Base-by-base conservation (phyloP, 2,797 vertebrate genomes). In the Schizopygopsis malacanthus region DNA sequence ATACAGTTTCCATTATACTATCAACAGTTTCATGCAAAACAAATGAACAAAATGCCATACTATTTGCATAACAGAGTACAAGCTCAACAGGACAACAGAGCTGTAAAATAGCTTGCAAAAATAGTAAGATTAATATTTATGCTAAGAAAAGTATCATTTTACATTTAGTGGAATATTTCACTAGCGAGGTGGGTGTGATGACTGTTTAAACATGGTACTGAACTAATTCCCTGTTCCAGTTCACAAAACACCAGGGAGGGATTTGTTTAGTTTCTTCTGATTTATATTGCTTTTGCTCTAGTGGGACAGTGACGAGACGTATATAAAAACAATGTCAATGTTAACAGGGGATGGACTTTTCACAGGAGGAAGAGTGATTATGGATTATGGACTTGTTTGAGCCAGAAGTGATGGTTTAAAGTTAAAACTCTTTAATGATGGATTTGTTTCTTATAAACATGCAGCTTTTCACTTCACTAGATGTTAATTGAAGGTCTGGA, bases 61-160 rank as follows among this genome's bases (percentile, higher is more conserved):
- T 52, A 82, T 71, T 82, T 82, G 69, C 69, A 72, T 72, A 67
- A 39, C 65, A 67, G 33, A 37, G 20, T 67, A 67, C 33, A 82
- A 72, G 8, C 22, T 59, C 69, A 28, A 52, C 69, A 45, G 39
- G 10, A 43, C 37, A 43, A 41, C 15, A 59, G n/a, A 43, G 69
- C 67, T 82, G 50, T 82, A 41, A 37, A 71, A 71, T 43, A 39
- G 12, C 67, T 82, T 82, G 39, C 39, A 82, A 45, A 59, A 72
- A 82, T 43, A 73, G 13, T 18, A 28, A 73, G 71, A 73, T 50
- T 73, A 73, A 73, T 50, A 73, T 73, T 73, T 73, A 73, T 50
- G n/a, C n/a, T 73, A 25, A 47, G 43, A 15, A 50, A 73, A 73
- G 71, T 73, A 73, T 73, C 4, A 73, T 73, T 73, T 73, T 73